Conservation (phyloP, 1,140 invertebrate species). For the Leptopilina boulardi region DNA sequence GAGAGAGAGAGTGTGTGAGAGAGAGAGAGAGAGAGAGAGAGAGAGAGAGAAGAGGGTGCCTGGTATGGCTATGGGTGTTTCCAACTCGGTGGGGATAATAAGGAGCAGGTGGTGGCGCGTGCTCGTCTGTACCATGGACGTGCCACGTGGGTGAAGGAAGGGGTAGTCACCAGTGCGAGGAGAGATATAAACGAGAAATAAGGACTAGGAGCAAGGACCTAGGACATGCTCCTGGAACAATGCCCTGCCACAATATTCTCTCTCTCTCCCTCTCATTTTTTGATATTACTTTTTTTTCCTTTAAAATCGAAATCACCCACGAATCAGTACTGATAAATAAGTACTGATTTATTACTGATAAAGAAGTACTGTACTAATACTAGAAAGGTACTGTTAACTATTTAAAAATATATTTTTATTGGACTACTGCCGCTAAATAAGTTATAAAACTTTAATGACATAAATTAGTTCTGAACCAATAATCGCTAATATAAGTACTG, state of each 20-base stretch:
- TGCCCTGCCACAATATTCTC: constrained; percentile 13
- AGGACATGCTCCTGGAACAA: constrained; percentile 16
- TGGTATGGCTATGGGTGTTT: constrained; percentile 50
- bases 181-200: constrained; percentile 46
- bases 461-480: too few relatives aligned
- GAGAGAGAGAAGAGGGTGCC: constrained; percentile 33
- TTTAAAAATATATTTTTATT: too few relatives aligned
- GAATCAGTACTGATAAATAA: too few relatives aligned
- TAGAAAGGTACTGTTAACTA: too few relatives aligned
- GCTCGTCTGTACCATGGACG: constrained; percentile 54
- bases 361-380: too few relatives aligned
- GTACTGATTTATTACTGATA: too few relatives aligned
- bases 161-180: constrained; percentile 45
- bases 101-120: constrained; percentile 66
- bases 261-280: neutral
- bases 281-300: neutral
- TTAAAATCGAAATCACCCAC: too few relatives aligned
- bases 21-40: neutral
- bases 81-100: constrained; percentile 57
- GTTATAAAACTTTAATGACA: too few relatives aligned
- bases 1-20: too few relatives aligned
- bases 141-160: constrained; percentile 54
- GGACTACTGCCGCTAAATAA: too few relatives aligned
- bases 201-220: constrained; percentile 44
- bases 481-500: too few relatives aligned